Evolutionary conservation across 2,888 invertebrate species (phyloP), one percentile per base, ranked within the genome.

Genomic region (Mythimna albipuncta): DNA sequence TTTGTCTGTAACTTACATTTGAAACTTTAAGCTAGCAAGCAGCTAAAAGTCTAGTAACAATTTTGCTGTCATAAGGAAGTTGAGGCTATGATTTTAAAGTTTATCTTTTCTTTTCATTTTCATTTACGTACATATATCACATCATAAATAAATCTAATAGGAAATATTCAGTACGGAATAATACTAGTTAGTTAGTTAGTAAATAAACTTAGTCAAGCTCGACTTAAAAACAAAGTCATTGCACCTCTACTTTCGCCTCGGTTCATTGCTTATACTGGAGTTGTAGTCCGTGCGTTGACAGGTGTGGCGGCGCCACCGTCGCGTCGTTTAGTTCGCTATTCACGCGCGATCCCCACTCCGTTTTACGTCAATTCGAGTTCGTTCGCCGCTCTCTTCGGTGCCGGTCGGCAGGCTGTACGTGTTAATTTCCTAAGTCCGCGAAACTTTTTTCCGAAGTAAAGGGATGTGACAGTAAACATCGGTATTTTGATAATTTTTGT

Each of bases 401-500:
- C 52, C 74, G 87, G 83, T 79, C 69, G 88, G 79, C 72, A 79
- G 80, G 76, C 84, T 79, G 83, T 83, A 79, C 76, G 74, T 75
- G 70, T 54, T 72, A 69, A 52, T 76, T 72, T 66, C 59, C 71
- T 74, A 81, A 89, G 83, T 89, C 89, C 94, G 95, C 94, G 94
- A 94, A 95, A 94, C 93, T 94, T 93, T 92, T 89, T 88, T 83
- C 86, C 88, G 89, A 86, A 89, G 80, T 83, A 87, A 87, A 83
- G 85, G 78, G 82, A 85, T 87, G 87, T 90, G 88, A 88, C 82
- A 87, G 75, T 74, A 76, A 80, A 72, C 64, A 77, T 69, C 75
- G 79, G 69, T 75, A 75, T 55, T 79, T 75, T 70, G 64, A 41
- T 79, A 47, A 67, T 75, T 71, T 74, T 69, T 75, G 70, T 80